A percentile compares a stretch with the other conserved stretches of the same genome.
Evolutionary conservation across 1,140 invertebrate species (phyloP).

Genomic region (Lerema accius): DNA sequence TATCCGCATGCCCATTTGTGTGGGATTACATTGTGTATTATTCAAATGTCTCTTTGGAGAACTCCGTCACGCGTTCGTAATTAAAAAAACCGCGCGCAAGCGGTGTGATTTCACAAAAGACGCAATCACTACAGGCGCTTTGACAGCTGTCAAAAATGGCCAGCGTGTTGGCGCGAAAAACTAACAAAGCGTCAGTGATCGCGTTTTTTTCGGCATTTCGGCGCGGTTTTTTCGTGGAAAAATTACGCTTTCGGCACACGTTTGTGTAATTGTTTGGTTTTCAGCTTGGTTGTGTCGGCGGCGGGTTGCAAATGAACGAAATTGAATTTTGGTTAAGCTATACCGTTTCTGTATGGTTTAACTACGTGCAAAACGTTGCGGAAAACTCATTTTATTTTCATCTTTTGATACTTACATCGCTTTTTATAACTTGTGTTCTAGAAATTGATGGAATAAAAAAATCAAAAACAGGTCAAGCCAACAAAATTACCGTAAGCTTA

Average conservation of each 20-base stretch:
- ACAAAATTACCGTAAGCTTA: no score
- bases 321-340: conserved; percentile 76
- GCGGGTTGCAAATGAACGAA: conserved; percentile 58
- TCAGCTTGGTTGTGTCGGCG: conserved; percentile 58
- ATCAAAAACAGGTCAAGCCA: no score
- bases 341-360: conserved; percentile 28
- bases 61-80: conserved; percentile 28
- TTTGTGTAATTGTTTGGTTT: conserved; percentile 81
- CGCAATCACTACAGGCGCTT: conserved; percentile 54
- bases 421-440: no score
- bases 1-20: conserved; percentile 68
- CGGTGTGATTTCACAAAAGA: conserved; percentile 66
- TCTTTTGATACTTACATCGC: not conserved
- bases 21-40: conserved; percentile 72
- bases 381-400: conserved; percentile 4
- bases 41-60: conserved; percentile 46
- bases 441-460: no score
- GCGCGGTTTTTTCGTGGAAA: conserved; percentile 66
- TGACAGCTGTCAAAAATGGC: conserved; percentile 80
- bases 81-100: conserved; percentile 45
- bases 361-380: conserved; percentile 1
- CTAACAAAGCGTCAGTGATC: conserved; percentile 64
- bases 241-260: conserved; percentile 77
- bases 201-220: conserved; percentile 58
- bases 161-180: conserved; percentile 69